Evolutionary conservation across 1,140 invertebrate species (phyloP).

Genomic region (Scaptodrosophila lebanonensis): DNA sequence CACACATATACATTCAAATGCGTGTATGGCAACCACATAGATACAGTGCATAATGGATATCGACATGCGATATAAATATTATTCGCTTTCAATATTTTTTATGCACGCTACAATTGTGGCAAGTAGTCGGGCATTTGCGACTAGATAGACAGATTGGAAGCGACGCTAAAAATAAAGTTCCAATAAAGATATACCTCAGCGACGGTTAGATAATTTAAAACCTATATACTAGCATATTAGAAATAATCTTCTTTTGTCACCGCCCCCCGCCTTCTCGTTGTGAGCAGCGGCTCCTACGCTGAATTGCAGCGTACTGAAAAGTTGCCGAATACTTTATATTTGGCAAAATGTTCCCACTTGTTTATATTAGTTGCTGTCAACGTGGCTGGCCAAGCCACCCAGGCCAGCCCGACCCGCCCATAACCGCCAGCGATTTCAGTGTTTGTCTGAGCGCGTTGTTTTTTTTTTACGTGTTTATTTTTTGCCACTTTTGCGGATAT

Average conservation of each 20-base stretch:
- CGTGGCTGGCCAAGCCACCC: slow-evolving; percentile 32
- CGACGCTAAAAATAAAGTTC: neutral
- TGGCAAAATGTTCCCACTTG: neutral
- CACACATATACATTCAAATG: neutral
- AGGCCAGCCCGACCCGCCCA: neutral
- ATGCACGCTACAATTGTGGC: slow-evolving; percentile 10
- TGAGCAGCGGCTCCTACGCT: too few species aligned
- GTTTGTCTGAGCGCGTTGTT: slow-evolving; percentile 19
- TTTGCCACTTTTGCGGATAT: slow-evolving; percentile 66
- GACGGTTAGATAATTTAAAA: too few species aligned
- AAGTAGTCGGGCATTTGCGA: too few species aligned
- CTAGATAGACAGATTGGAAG: neutral
- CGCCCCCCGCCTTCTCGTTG: too few species aligned
- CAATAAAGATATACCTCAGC: too few species aligned
- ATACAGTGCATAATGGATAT: slow-evolving; percentile 48
- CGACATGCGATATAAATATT: slow-evolving; percentile 58
- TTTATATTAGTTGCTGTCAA: slow-evolving; percentile 50
- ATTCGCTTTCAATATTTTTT: slow-evolving; percentile 44
- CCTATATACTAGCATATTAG: too few species aligned
- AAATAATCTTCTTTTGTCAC: too few species aligned
- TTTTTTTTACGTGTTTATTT: slow-evolving; percentile 21
- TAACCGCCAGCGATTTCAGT: too few species aligned
- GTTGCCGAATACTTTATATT: too few species aligned
- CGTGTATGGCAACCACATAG: slow-evolving; percentile 12
- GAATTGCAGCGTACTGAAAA: too few species aligned